Percentiles rank a stretch among this genome's conserved stretches.
phyloP scores from a whole-genome alignment of 2,797 vertebrate genomes.

The Chanos chanos region DNA sequence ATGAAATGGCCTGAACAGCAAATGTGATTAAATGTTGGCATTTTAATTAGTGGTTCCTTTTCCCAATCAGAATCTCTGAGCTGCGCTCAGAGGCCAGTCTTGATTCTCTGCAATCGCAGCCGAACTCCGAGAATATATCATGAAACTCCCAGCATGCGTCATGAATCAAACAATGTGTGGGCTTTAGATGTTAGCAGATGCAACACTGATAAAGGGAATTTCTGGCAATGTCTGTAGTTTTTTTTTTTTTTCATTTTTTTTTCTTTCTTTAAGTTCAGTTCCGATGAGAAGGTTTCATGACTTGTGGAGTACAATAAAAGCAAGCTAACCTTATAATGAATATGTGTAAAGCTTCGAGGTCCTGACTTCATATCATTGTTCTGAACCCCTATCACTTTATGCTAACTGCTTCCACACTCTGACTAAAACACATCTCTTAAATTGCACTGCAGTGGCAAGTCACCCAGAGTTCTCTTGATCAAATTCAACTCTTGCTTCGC shows the following conservation, averaged over 20 bases:
- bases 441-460: slow-evolving; percentile 8
- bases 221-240: neutral
- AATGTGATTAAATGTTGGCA: slow-evolving; percentile 27
- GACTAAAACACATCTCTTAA: neutral
- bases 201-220: neutral
- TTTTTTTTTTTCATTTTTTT: slow-evolving; percentile 23
- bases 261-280: neutral
- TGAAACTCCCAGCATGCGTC: slow-evolving; percentile 21
- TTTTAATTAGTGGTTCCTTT: slow-evolving; percentile 33
- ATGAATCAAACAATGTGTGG: slow-evolving; percentile 1
- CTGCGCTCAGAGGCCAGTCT: too few species aligned
- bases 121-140: too few species aligned
- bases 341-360: slow-evolving; percentile 27
- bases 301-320: slow-evolving; percentile 25
- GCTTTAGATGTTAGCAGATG: neutral
- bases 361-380: slow-evolving; percentile 15
- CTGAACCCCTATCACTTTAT: neutral
- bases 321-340: slow-evolving; percentile 31
- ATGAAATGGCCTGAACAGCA: slow-evolving; percentile 32
- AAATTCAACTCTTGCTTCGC: slow-evolving; percentile 33
- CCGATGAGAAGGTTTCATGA: slow-evolving; percentile 6
- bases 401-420: slow-evolving; percentile 1
- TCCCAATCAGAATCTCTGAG: slow-evolving; percentile 34
- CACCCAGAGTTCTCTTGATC: slow-evolving; percentile 35
- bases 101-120: too few species aligned